Conservation (phyloP, 1,140 invertebrate genomes). For the Ruditapes philippinarum region DNA sequence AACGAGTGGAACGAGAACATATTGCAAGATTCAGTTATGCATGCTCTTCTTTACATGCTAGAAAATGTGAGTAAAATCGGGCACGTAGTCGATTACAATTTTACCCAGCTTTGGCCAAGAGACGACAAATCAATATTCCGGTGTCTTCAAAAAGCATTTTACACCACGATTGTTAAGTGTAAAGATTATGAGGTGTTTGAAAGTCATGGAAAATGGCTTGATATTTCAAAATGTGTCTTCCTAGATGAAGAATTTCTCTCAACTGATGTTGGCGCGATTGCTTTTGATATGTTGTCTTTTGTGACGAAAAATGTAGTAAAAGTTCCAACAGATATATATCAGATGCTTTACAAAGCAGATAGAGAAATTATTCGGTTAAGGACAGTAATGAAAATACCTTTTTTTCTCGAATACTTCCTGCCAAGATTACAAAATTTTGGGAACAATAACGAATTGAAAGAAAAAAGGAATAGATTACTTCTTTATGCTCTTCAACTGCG, state of each 20-base stretch:
- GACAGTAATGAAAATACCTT: not conserved
- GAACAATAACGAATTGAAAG: not conserved
- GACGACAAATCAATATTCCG: not conserved
- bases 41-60: not conserved
- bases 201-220: not conserved
- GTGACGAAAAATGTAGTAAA: not conserved
- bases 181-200: not conserved
- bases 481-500: constrained; percentile 5
- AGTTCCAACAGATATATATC: not conserved
- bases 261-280: not conserved
- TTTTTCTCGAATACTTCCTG: constrained; percentile 34
- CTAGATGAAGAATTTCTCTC: not conserved
- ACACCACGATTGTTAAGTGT: not conserved
- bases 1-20: not conserved
- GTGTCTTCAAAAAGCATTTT: not conserved
- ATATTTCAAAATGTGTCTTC: not conserved
- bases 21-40: not conserved
- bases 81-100: not conserved
- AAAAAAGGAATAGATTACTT: not conserved
- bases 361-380: not conserved
- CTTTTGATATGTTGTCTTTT: not conserved
- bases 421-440: not conserved
- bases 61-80: not conserved
- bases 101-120: not conserved
- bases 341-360: not conserved